phyloP scores from a whole-genome alignment of 2,797 vertebrate genomes.

The Borostomias antarcticus region DNA sequence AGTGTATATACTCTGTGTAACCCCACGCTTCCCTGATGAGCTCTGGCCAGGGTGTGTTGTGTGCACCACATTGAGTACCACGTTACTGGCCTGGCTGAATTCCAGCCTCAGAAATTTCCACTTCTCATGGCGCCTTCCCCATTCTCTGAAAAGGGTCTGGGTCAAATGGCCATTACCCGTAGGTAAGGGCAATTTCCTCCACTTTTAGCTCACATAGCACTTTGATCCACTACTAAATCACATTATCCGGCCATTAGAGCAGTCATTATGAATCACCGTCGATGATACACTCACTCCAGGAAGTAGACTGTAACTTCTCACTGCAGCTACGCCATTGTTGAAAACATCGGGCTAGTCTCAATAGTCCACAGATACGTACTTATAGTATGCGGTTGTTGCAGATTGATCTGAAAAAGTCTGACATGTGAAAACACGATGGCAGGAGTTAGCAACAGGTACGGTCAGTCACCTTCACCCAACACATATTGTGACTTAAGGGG shows the following conservation, averaged over 20 bases:
- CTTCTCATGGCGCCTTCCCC: conserved; percentile 44
- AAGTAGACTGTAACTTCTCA: background rate
- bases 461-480: conserved; percentile 32
- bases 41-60: conserved; percentile 30
- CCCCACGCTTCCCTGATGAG: conserved; percentile 24
- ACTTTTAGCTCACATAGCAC: conserved; percentile 56
- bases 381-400: too few relatives aligned
- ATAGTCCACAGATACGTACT: background rate
- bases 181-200: conserved; percentile 50
- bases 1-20: background rate
- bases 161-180: conserved; percentile 56
- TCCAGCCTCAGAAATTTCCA: conserved; percentile 44
- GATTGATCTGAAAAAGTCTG: conserved; percentile 30
- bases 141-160: conserved; percentile 32
- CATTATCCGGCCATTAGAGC: conserved; percentile 61
- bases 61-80: conserved; percentile 22
- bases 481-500: too few relatives aligned
- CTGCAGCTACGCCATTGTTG: background rate
- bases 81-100: conserved; percentile 38
- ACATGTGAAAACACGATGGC: conserved; percentile 25
- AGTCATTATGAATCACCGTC: conserved; percentile 41
- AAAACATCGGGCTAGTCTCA: conserved; percentile 4
- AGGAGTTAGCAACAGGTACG: conserved; percentile 8
- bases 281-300: conserved; percentile 11
- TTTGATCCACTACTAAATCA: conserved; percentile 62